A percentile compares a stretch with the other conserved stretches of the same genome.
Evolutionary conservation across 2,888 invertebrate genomes (phyloP).

Genomic region (Limnephilus lunatus): DNA sequence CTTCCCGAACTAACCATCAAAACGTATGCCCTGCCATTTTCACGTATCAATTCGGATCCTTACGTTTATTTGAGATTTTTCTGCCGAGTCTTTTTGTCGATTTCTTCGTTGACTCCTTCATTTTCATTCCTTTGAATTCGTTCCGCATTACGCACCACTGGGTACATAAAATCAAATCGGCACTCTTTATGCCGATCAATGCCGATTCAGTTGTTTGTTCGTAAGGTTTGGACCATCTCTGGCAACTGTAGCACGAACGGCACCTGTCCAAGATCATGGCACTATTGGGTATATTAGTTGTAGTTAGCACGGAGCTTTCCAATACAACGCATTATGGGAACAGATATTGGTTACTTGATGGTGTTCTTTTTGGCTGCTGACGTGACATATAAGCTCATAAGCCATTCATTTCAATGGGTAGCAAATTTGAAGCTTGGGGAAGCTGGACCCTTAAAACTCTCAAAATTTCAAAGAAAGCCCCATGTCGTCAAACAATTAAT

Average conservation of each 20-base stretch:
- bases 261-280: constrained; percentile 43
- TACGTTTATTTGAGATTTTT: constrained; percentile 6
- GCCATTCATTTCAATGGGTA: background rate
- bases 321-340: background rate
- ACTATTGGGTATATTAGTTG: background rate
- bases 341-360: background rate
- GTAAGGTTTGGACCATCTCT: constrained; percentile 16
- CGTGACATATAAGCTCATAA: background rate
- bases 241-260: constrained; percentile 34
- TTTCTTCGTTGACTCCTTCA: constrained; percentile 27
- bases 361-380: background rate
- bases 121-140: constrained; percentile 21
- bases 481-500: background rate
- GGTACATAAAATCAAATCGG: constrained; percentile 43
- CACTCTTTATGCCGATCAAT: constrained; percentile 37
- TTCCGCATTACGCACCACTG: constrained; percentile 23
- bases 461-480: background rate
- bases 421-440: too few species aligned
- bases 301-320: background rate
- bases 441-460: background rate
- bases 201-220: constrained; percentile 15
- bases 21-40: background rate
- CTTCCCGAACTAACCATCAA: background rate
- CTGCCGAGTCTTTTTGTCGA: constrained; percentile 8
- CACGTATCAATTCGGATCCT: constrained; percentile 27